Conservation (phyloP, 2,797 vertebrate genomes). For the Aphelocoma californica region DNA sequence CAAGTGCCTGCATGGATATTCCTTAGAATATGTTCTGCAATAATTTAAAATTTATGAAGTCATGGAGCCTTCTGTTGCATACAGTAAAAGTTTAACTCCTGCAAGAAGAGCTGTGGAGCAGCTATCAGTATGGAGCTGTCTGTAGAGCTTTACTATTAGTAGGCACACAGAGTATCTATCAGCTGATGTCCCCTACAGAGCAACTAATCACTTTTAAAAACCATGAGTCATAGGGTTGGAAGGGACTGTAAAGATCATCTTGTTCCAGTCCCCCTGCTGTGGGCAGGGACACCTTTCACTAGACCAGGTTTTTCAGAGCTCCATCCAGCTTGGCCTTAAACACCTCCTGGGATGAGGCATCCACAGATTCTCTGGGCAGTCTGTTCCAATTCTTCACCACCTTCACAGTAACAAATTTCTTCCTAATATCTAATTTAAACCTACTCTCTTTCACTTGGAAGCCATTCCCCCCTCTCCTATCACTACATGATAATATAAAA, state of each 20-base stretch:
- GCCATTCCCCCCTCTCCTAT: not conserved
- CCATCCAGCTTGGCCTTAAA: not conserved
- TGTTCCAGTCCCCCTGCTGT: not conserved
- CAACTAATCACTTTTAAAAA: not conserved
- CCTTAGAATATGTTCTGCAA: not conserved
- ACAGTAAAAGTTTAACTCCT: not conserved
- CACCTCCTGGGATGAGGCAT: not conserved
- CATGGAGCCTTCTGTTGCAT: not conserved
- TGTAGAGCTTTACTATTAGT: not conserved
- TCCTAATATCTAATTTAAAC: not conserved
- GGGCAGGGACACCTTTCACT: not conserved
- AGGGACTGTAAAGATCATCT: not conserved
- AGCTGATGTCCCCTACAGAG: not conserved
- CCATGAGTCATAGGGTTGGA: not conserved
- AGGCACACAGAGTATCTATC: not conserved
- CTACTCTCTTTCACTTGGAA: not conserved
- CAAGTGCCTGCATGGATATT: not conserved
- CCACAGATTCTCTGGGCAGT: not conserved
- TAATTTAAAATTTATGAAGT: not conserved
- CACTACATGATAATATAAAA: not conserved
- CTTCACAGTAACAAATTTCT: not conserved
- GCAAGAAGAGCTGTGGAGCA: not conserved
- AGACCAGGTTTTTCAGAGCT: not conserved
- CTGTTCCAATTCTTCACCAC: not conserved
- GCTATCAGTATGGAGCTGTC: too few relatives aligned